A percentile compares a stretch with the other conserved stretches of the same genome.
These are phyloP conservation scores for Harpegnathos saltator DNA, from an alignment of 1,140 invertebrate genomes.

Conservation along the genomic window DNA sequence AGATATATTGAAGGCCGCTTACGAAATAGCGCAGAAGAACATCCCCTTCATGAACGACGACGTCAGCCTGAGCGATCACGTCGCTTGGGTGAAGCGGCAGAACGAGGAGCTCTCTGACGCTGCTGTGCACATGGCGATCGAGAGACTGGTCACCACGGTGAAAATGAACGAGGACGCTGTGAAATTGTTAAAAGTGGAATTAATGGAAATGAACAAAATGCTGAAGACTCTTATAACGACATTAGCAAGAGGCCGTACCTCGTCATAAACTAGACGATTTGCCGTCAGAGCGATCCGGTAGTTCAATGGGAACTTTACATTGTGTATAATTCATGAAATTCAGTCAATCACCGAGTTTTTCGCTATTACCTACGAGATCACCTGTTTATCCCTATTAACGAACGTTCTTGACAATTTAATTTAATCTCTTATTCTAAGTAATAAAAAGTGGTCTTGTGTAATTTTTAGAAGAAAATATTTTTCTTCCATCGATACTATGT, in stretches of 20 bases:
- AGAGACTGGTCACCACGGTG: conserved; percentile 75
- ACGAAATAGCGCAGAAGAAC: conserved; percentile 87
- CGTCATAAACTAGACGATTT: conserved; percentile 9
- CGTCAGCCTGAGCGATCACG: conserved; percentile 72
- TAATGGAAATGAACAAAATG: conserved; percentile 80
- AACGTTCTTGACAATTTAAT: too few relatives aligned
- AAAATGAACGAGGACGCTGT: conserved; percentile 80
- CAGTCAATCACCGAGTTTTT: neutral
- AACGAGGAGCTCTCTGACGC: conserved; percentile 72
- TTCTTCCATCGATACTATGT: too few relatives aligned
- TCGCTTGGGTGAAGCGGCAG: conserved; percentile 73
- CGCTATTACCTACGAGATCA: too few relatives aligned
- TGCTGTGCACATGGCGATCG: conserved; percentile 68
- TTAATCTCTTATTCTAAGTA: neutral
- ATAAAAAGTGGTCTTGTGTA: too few relatives aligned
- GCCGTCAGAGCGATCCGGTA: conserved; percentile 6
- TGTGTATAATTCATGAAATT: too few relatives aligned
- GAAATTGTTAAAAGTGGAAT: conserved; percentile 77
- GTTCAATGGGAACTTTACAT: neutral
- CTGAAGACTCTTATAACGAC: conserved; percentile 76
- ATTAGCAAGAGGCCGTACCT: conserved; percentile 62
- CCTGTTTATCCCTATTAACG: too few relatives aligned
- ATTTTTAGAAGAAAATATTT: too few relatives aligned
- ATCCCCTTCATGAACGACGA: conserved; percentile 76
- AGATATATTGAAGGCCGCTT: conserved; percentile 88